phyloP scores from a whole-genome alignment of 2,797 vertebrate species.

The Scleropages formosus region DNA sequence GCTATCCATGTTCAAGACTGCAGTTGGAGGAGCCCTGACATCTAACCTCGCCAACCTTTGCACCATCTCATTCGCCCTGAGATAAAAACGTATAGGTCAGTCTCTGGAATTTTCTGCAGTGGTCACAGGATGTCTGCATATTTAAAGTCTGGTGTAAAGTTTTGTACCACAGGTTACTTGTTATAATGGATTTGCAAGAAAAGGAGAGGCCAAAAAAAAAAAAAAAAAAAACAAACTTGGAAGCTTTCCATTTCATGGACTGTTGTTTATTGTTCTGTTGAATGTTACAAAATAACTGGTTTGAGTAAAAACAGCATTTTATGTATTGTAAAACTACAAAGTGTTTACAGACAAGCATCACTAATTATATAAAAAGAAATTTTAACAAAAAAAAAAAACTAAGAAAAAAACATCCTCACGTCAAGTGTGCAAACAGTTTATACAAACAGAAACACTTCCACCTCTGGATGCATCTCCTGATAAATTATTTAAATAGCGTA shows the following conservation, averaged over 20 bases:
- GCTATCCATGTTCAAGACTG: not conserved
- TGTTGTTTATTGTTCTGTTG: slow-evolving; percentile 84
- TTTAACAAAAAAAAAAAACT: slow-evolving; percentile 63
- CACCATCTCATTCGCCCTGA: not conserved
- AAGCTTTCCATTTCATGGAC: slow-evolving; percentile 47
- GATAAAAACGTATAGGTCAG: not conserved
- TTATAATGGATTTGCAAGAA: slow-evolving; percentile 12
- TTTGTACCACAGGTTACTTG: not conserved
- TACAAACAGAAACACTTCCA: slow-evolving; percentile 96
- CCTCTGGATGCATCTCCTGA: slow-evolving; percentile 89
- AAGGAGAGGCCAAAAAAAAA: not conserved
- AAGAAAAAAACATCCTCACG: slow-evolving; percentile 82
- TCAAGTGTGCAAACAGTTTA: slow-evolving; percentile 99
- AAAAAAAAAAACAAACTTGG: slow-evolving; percentile 11
- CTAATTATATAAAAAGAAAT: slow-evolving; percentile 57
- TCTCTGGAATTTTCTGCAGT: slow-evolving; percentile 1
- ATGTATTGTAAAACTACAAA: slow-evolving; percentile 78
- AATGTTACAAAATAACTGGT: slow-evolving; percentile 80
- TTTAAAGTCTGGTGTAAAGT: not conserved
- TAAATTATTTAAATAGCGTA: slow-evolving; percentile 99
- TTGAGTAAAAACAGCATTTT: slow-evolving; percentile 79
- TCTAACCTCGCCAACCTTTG: not conserved
- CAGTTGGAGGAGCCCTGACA: not conserved
- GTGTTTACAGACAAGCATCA: slow-evolving; percentile 86
- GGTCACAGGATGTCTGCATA: not conserved